Percentiles rank a stretch among this genome's conserved stretches.
These are phyloP conservation scores for Ganaspis brasiliensis DNA, from an alignment of 2,888 invertebrate species.

Conservation along the genomic window DNA sequence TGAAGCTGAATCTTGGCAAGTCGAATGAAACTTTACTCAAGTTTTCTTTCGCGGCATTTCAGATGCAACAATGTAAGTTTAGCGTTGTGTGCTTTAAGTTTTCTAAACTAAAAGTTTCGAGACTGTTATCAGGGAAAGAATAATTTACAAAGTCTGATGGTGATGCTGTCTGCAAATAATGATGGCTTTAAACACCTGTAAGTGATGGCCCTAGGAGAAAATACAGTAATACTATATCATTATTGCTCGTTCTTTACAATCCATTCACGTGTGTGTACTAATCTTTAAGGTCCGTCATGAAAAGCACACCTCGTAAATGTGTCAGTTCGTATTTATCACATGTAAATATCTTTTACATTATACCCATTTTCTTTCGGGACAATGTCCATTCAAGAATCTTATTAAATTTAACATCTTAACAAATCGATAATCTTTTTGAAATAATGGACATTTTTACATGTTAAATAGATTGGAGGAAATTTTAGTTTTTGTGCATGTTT, in stretches of 20 bases:
- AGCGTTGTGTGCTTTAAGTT: neutral
- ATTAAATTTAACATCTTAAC: too few relatives aligned
- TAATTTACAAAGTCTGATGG: slow-evolving; percentile 30
- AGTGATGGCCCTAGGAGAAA: slow-evolving; percentile 36
- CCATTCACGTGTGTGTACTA: slow-evolving; percentile 34
- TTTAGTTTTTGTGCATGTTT: too few relatives aligned
- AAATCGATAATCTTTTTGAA: too few relatives aligned
- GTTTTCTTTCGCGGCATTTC: neutral
- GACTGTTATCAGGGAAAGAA: neutral
- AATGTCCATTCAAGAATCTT: neutral
- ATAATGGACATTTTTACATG: too few relatives aligned
- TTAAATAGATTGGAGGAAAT: too few relatives aligned
- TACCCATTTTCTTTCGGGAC: slow-evolving; percentile 7
- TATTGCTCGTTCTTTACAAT: slow-evolving; percentile 32
- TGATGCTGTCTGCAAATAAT: slow-evolving; percentile 22
- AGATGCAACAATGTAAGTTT: neutral
- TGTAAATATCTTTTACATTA: slow-evolving; percentile 24
- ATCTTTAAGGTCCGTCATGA: slow-evolving; percentile 29
- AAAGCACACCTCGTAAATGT: slow-evolving; percentile 41
- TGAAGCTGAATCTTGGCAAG: neutral
- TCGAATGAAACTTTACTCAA: neutral
- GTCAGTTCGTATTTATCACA: slow-evolving; percentile 30
- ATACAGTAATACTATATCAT: slow-evolving; percentile 35
- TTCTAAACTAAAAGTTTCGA: neutral
- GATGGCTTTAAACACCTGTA: slow-evolving; percentile 40